A percentile compares a stretch with the other conserved stretches of the same genome.
These are phyloP conservation scores for Falco naumanni DNA, from an alignment of 2,797 vertebrate genomes.

Conservation along the genomic window DNA sequence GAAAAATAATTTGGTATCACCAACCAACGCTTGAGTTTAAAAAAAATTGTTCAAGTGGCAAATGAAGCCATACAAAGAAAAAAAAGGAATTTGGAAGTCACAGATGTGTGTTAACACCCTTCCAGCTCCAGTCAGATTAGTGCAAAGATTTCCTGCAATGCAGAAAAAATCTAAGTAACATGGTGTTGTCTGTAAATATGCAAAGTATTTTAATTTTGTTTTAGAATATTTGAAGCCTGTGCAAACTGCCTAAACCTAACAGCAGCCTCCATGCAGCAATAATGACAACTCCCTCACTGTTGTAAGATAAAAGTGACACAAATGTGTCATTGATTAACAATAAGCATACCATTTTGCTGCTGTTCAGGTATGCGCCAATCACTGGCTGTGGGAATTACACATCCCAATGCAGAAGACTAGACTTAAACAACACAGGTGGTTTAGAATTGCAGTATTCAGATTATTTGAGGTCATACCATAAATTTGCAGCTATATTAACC, in stretches of 20 bases:
- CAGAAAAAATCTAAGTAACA: neutral
- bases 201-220: neutral
- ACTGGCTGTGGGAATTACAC: neutral
- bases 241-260: neutral
- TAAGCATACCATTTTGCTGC: neutral
- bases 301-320: neutral
- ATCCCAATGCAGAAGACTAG: neutral
- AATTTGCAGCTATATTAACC: neutral
- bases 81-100: neutral
- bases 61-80: neutral
- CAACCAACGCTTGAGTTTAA: neutral
- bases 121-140: neutral
- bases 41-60: neutral
- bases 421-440: slow-evolving; percentile 5
- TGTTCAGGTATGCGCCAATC: neutral
- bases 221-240: neutral
- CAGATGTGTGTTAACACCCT: neutral
- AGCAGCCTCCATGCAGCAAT: neutral
- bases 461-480: neutral
- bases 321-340: neutral
- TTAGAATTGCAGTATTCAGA: slow-evolving; percentile 6
- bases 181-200: neutral
- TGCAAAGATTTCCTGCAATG: neutral
- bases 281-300: neutral
- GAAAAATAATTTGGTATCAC: neutral